These are phyloP conservation scores for Antheraea yamamai DNA, from an alignment of 2,888 invertebrate genomes.

Conservation along the genomic window DNA sequence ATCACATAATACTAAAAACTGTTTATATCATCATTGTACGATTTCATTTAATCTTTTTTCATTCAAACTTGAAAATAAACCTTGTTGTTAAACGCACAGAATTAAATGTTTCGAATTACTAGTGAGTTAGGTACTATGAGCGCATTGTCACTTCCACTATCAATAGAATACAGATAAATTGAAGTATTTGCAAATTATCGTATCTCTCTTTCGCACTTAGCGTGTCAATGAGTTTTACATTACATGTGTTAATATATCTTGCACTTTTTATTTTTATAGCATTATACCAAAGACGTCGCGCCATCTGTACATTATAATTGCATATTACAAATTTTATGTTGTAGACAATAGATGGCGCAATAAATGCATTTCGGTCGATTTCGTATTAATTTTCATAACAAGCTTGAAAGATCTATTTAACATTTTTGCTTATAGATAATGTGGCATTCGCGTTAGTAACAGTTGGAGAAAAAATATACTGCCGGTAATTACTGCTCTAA, in stretches of 20 bases:
- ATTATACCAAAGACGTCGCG: constrained; percentile 28
- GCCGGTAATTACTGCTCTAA: background rate
- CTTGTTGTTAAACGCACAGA: constrained; percentile 28
- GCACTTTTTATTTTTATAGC: constrained; percentile 28
- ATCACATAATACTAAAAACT: constrained; percentile 26
- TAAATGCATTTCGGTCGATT: constrained; percentile 26
- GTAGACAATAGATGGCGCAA: constrained; percentile 48
- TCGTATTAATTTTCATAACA: background rate
- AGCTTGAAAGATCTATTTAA: no score
- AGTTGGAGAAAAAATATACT: no score
- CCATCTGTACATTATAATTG: constrained; percentile 35
- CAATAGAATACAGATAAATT: constrained; percentile 32
- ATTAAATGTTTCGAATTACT: constrained; percentile 38
- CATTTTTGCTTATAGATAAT: no score
- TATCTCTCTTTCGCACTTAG: constrained; percentile 54
- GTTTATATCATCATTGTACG: constrained; percentile 38
- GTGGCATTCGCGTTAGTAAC: no score
- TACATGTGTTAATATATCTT: background rate
- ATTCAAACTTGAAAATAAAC: constrained; percentile 6
- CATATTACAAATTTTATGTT: constrained; percentile 18
- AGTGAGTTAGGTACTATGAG: constrained; percentile 25
- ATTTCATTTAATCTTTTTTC: constrained; percentile 28
- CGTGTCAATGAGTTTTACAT: constrained; percentile 19
- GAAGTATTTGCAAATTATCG: constrained; percentile 28
- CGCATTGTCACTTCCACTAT: constrained; percentile 28